phyloP scores from a whole-genome alignment of 2,888 invertebrate species.

The Volucella zonaria region DNA sequence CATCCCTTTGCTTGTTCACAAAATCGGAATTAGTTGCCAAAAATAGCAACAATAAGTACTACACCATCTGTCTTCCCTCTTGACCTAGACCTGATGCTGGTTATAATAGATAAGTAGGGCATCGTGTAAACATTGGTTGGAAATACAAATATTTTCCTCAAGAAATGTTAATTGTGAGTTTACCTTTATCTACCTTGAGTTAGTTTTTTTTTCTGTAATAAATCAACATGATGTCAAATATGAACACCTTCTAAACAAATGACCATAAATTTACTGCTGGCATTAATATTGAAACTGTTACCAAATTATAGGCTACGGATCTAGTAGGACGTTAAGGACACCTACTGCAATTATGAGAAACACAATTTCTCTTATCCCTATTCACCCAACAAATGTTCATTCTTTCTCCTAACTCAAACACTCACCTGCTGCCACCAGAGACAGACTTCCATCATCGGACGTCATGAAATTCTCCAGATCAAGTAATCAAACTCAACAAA shows the following conservation, averaged over 20 bases:
- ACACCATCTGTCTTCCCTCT: too few species aligned
- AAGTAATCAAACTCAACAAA: slow-evolving; percentile 70
- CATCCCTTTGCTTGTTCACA: too few species aligned
- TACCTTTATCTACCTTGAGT: too few species aligned
- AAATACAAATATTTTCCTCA: too few species aligned
- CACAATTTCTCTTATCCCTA: slow-evolving; percentile 57
- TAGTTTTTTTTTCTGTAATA: slow-evolving; percentile 9
- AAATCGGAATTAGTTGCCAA: too few species aligned
- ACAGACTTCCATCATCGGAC: slow-evolving; percentile 65
- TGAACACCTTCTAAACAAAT: slow-evolving; percentile 43
- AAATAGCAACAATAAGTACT: too few species aligned
- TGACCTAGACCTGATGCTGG: too few species aligned
- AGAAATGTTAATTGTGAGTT: too few species aligned
- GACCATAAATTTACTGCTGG: slow-evolving; percentile 4
- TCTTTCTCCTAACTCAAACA: slow-evolving; percentile 11
- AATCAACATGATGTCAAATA: slow-evolving; percentile 26
- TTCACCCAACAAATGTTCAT: slow-evolving; percentile 28
- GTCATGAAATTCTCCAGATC: slow-evolving; percentile 52
- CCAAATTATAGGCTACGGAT: slow-evolving; percentile 56
- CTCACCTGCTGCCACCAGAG: slow-evolving; percentile 60
- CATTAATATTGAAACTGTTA: slow-evolving; percentile 31
- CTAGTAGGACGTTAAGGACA: slow-evolving; percentile 57
- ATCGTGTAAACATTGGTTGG: too few species aligned
- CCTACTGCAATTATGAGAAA: slow-evolving; percentile 61
- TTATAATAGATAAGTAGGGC: too few species aligned